Conservation (phyloP, 2,113 vertebrate genomes). For the Onychorhynchus coronatus region DNA sequence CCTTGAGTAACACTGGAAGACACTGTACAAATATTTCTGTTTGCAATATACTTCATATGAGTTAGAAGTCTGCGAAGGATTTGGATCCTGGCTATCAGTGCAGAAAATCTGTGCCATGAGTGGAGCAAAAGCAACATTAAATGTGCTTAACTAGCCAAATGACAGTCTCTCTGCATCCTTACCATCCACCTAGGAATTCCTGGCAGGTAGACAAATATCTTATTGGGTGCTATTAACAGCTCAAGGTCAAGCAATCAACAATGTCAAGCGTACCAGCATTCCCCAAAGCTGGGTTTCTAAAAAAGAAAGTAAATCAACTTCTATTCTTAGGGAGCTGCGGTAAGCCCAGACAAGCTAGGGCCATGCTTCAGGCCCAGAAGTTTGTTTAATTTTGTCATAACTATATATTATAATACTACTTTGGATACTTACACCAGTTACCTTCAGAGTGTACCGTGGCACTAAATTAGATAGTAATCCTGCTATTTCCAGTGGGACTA, state of each 20-base stretch:
- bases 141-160: not conserved
- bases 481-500: not conserved
- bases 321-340: not conserved
- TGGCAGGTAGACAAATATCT: not conserved
- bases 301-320: not conserved
- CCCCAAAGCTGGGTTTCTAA: not conserved
- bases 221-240: not conserved
- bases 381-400: not conserved
- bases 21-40: not conserved
- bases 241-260: not conserved
- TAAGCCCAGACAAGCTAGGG: not conserved
- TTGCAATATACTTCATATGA: not conserved
- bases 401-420: not conserved
- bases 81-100: not conserved
- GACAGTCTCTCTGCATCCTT: not conserved
- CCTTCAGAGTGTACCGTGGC: not conserved
- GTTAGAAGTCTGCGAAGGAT: not conserved
- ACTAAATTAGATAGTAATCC: not conserved
- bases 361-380: not conserved
- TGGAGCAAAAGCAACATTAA: not conserved
- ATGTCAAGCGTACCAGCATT: not conserved
- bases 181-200: not conserved
- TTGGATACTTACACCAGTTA: not conserved
- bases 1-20: not conserved
- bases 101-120: not conserved